Percentiles rank a stretch among this genome's conserved stretches.
Conservation (phyloP, 2,888 invertebrate species). For the Laspeyria flexula region DNA sequence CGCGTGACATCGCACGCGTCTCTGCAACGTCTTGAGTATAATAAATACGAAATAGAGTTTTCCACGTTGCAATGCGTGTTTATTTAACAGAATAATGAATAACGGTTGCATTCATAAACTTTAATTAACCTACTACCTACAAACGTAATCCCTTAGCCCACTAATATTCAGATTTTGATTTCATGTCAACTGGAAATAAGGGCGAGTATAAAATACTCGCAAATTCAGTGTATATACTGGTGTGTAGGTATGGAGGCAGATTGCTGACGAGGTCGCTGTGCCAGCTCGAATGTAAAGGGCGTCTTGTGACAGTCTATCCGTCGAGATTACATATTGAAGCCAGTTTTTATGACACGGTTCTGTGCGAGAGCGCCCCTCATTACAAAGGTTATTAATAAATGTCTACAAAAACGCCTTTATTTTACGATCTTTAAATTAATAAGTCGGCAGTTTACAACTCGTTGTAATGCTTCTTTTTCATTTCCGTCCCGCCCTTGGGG, state of each 20-base stretch:
- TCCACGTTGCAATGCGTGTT: constrained; percentile 4
- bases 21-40: constrained; percentile 18
- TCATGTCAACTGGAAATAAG: background rate
- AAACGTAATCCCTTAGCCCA: too few species aligned
- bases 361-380: constrained; percentile 47
- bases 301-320: constrained; percentile 43
- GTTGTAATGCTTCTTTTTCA: constrained; percentile 58
- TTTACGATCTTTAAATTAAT: constrained; percentile 67
- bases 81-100: constrained; percentile 19
- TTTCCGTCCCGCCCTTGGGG: constrained; percentile 43
- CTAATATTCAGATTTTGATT: background rate
- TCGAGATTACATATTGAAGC: constrained; percentile 49
- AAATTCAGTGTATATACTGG: background rate
- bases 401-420: constrained; percentile 48
- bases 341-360: constrained; percentile 44
- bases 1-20: constrained; percentile 37
- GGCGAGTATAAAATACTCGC: background rate
- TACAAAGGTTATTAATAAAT: constrained; percentile 58
- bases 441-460: constrained; percentile 60
- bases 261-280: background rate
- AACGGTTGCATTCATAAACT: background rate
- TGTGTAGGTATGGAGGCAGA: background rate
- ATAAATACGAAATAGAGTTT: constrained; percentile 21
- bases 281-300: constrained; percentile 16
- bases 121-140: too few species aligned